phyloP scores from a whole-genome alignment of 1,140 invertebrate genomes.

The Diorhabda carinulata region DNA sequence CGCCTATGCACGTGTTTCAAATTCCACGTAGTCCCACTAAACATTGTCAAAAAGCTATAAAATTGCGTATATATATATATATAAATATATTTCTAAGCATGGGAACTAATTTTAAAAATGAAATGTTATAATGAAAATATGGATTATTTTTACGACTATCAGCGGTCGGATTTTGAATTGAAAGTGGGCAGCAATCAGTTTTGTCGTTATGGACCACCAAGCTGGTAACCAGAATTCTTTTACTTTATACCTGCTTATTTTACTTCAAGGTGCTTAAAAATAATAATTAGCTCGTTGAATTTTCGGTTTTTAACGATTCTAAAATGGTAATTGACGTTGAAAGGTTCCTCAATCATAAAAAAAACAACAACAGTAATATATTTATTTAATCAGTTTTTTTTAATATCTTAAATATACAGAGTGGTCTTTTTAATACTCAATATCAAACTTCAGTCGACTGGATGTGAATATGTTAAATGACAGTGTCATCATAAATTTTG shows the following conservation, averaged over 20 bases:
- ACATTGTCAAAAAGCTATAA: background rate
- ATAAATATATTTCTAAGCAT: background rate
- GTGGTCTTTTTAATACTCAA: background rate
- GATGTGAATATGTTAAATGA: too few species aligned
- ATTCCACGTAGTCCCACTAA: background rate
- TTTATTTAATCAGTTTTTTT: background rate
- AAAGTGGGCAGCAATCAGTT: background rate
- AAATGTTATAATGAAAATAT: background rate
- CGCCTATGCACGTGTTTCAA: background rate
- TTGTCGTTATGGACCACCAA: background rate
- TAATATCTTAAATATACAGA: background rate
- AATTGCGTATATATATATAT: background rate
- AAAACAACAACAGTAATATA: too few species aligned
- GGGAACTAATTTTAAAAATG: background rate
- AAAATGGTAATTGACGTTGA: background rate
- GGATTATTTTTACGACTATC: background rate
- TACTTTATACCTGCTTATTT: background rate
- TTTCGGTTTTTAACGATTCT: background rate
- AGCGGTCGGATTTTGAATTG: background rate
- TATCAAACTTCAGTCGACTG: too few species aligned
- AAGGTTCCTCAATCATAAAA: background rate
- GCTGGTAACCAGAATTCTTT: background rate
- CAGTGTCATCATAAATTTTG: too few species aligned
- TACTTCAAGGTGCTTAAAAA: background rate
- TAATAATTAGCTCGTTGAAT: background rate